These are phyloP conservation scores for Ianthella basta DNA, from an alignment of 37 sponge, comb jelly and placozoan genomes.

Conservation along the genomic window DNA sequence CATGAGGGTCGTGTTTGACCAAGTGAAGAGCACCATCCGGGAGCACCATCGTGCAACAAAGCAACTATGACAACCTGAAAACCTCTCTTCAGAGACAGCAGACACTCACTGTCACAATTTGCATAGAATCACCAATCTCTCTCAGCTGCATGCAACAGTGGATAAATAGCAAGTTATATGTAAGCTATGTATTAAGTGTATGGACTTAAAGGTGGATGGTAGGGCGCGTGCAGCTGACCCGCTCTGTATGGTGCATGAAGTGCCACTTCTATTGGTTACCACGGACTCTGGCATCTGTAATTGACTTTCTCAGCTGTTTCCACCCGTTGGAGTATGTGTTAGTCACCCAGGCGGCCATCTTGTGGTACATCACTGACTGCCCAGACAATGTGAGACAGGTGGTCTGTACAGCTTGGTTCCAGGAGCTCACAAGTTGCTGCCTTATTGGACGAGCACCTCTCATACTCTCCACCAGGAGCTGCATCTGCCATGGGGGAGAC, in stretches of 20 bases:
- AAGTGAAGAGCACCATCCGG: slow-evolving; percentile 72
- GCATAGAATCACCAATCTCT: too few relatives aligned
- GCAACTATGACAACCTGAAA: too few relatives aligned
- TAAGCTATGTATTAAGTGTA: too few relatives aligned
- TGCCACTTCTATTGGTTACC: too few relatives aligned
- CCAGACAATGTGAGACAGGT: not conserved
- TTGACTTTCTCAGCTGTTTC: not conserved
- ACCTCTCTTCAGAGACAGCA: too few relatives aligned
- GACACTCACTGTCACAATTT: too few relatives aligned
- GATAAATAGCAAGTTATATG: too few relatives aligned
- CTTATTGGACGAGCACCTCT: not conserved
- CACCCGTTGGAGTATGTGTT: not conserved
- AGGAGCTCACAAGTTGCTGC: not conserved
- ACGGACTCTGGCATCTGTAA: not conserved
- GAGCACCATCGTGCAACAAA: slow-evolving; percentile 54
- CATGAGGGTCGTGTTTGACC: slow-evolving; percentile 94
- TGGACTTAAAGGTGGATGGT: too few relatives aligned
- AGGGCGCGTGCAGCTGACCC: too few relatives aligned
- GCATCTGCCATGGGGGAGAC: too few relatives aligned
- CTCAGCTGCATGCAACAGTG: too few relatives aligned
- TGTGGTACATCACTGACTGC: not conserved
- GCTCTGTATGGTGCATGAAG: too few relatives aligned
- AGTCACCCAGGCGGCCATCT: not conserved
- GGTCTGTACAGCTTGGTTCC: not conserved
- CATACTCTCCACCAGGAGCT: not conserved